Percentiles rank a stretch among this genome's conserved stretches.
Conservation (phyloP, 2,113 vertebrate species). For the Choloepus hoffmanni region DNA sequence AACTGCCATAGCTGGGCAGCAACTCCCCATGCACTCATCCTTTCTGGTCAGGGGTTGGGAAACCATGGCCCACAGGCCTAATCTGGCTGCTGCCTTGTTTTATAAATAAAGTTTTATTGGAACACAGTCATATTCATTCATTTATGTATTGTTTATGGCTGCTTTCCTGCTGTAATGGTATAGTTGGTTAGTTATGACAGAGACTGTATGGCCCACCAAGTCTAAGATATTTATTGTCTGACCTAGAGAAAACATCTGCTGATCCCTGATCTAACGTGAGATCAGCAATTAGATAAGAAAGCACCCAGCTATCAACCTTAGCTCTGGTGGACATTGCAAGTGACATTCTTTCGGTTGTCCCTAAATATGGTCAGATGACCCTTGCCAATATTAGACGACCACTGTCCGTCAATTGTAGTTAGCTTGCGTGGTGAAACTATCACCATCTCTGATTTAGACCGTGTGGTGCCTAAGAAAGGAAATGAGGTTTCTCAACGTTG, state of each 20-base stretch:
- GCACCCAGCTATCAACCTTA: neutral
- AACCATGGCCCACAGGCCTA: too few species aligned
- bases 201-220: neutral
- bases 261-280: neutral
- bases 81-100: neutral
- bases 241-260: neutral
- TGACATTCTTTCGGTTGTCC: neutral
- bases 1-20: neutral
- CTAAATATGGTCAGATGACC: neutral
- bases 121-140: neutral
- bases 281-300: neutral
- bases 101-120: neutral
- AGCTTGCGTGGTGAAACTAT: too few species aligned
- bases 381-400: neutral
- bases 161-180: neutral
- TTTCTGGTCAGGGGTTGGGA: too few species aligned
- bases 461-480: neutral
- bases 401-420: neutral
- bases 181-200: neutral
- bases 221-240: neutral
- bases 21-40: neutral
- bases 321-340: neutral
- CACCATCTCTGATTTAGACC: neutral
- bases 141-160: neutral
- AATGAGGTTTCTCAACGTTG: too few species aligned